These are phyloP conservation scores for Alfaro cultratus DNA, from an alignment of 2,797 vertebrate species.

Conservation along the genomic window DNA sequence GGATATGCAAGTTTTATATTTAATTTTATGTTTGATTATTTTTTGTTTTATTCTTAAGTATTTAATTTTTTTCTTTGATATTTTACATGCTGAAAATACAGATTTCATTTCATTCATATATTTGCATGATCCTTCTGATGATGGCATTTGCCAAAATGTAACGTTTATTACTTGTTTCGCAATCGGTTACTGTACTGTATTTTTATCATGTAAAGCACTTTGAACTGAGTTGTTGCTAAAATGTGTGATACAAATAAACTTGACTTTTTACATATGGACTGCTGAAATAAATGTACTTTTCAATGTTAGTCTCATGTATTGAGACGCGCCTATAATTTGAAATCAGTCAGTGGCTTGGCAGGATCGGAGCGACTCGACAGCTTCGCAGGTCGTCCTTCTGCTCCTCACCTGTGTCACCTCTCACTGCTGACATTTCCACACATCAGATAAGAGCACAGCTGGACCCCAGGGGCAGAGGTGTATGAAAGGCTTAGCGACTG, in stretches of 20 bases:
- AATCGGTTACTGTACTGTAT: neutral
- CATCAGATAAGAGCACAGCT: slow-evolving; percentile 69
- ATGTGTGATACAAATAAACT: too few species aligned
- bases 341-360: slow-evolving; percentile 49
- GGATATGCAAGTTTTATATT: too few species aligned
- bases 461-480: slow-evolving; percentile 44
- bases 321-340: neutral
- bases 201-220: too few species aligned
- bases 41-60: too few species aligned
- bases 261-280: neutral
- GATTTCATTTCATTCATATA: too few species aligned
- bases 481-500: slow-evolving; percentile 29
- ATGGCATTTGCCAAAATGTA: too few species aligned
- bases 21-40: too few species aligned
- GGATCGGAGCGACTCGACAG: slow-evolving; percentile 42
- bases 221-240: too few species aligned
- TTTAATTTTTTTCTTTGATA: too few species aligned
- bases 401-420: slow-evolving; percentile 20
- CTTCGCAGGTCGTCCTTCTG: slow-evolving; percentile 40
- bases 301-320: neutral
- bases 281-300: neutral
- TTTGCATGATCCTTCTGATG: too few species aligned
- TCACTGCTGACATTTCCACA: slow-evolving; percentile 71
- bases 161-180: too few species aligned
- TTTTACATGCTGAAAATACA: too few species aligned